A percentile compares a stretch with the other conserved stretches of the same genome.
phyloP scores from a whole-genome alignment of 2,888 invertebrate species.

The Drosophila birchii region DNA sequence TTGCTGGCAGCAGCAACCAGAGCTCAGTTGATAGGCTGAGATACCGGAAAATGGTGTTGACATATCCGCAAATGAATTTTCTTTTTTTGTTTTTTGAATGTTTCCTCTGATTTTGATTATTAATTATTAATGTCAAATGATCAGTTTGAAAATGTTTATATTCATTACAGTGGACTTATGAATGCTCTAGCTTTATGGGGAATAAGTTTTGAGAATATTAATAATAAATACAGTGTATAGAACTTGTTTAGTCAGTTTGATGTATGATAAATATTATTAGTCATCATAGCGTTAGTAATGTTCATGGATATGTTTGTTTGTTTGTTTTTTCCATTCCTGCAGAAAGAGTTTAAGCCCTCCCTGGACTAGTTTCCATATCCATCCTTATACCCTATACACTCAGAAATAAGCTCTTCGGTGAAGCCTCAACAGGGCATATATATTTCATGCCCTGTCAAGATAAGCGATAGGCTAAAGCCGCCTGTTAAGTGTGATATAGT shows the following conservation, averaged over 20 bases:
- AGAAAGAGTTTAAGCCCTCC: background rate
- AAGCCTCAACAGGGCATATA: constrained; percentile 54
- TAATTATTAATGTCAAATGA: constrained; percentile 46
- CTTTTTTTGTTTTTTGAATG: background rate
- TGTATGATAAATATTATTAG: no score
- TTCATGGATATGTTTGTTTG: no score
- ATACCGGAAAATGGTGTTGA: constrained; percentile 36
- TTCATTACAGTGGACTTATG: background rate
- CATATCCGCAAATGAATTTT: constrained; percentile 45
- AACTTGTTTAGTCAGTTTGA: no score
- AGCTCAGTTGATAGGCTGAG: constrained; percentile 22
- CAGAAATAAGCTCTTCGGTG: constrained; percentile 21
- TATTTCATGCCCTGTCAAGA: constrained; percentile 76
- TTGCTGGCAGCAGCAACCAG: constrained; percentile 25
- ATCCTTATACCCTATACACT: constrained; percentile 17
- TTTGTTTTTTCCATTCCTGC: background rate
- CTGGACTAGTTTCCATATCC: constrained; percentile 10
- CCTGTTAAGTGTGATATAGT: constrained; percentile 74
- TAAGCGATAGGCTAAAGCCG: constrained; percentile 72
- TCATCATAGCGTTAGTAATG: no score
- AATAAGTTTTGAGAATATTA: background rate
- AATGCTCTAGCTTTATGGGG: background rate
- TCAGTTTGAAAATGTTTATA: constrained; percentile 24
- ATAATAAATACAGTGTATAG: no score
- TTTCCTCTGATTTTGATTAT: constrained; percentile 36